A percentile compares a stretch with the other conserved stretches of the same genome.
These are phyloP conservation scores for Callyntrura sp. DNA, from an alignment of 2,888 invertebrate genomes.

Conservation along the genomic window DNA sequence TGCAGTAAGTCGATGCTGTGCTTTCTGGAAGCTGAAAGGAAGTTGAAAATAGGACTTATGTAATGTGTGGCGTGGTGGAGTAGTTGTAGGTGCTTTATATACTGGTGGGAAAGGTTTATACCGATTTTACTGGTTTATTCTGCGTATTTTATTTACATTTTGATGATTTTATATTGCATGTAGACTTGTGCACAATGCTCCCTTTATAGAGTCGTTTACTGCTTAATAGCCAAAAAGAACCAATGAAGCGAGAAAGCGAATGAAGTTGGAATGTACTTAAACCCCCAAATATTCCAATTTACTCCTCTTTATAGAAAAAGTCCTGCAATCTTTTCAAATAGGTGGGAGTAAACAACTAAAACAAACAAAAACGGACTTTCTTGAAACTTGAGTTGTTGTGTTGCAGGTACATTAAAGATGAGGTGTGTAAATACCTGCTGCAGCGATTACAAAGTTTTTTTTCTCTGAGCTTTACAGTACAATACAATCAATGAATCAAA, in stretches of 20 bases:
- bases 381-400: slow-evolving; percentile 14
- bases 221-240: slow-evolving; percentile 33
- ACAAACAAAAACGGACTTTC: slow-evolving; percentile 15
- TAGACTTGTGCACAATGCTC: background rate
- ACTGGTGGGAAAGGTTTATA: slow-evolving; percentile 14
- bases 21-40: slow-evolving; percentile 7
- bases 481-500: background rate
- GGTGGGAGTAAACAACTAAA: background rate
- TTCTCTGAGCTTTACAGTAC: background rate
- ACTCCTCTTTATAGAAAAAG: slow-evolving; percentile 5
- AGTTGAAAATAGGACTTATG: slow-evolving; percentile 28
- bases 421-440: background rate
- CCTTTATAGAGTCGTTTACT: background rate
- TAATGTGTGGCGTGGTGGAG: background rate
- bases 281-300: slow-evolving; percentile 3
- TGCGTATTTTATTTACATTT: slow-evolving; percentile 46
- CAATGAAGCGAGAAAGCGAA: slow-evolving; percentile 27
- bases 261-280: slow-evolving; percentile 26
- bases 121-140: slow-evolving; percentile 18
- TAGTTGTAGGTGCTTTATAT: slow-evolving; percentile 20
- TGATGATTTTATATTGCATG: background rate
- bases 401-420: background rate
- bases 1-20: background rate
- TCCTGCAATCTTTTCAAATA: slow-evolving; percentile 7
- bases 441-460: slow-evolving; percentile 24